Evolutionary conservation across 1,140 invertebrate species (phyloP).

Genomic region (Formica exsecta): DNA sequence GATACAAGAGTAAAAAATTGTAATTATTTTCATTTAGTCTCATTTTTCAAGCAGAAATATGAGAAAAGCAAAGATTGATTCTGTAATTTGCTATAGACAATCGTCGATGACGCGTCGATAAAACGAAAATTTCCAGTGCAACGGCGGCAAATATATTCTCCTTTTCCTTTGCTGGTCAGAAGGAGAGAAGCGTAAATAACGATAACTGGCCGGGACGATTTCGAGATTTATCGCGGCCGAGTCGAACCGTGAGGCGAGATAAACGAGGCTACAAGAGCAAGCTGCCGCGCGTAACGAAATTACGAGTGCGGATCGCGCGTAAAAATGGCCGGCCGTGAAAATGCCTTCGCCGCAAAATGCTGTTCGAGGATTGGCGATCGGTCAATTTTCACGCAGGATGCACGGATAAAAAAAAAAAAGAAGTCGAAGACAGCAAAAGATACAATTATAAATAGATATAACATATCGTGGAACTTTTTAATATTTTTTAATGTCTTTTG

Average conservation of each 20-base stretch:
- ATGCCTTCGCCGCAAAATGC: constrained; percentile 27
- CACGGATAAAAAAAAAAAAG: background rate
- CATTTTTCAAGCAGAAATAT: background rate
- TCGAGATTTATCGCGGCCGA: constrained; percentile 58
- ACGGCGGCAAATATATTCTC: background rate
- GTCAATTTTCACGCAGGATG: background rate
- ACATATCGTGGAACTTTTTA: background rate
- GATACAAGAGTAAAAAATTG: background rate
- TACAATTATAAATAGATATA: background rate
- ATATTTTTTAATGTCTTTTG: background rate
- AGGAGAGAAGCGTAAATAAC: constrained; percentile 60
- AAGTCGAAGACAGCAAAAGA: background rate
- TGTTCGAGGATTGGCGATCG: background rate
- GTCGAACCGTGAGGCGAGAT: constrained; percentile 37
- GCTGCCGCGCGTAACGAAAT: constrained; percentile 58
- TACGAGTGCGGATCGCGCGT: constrained; percentile 47
- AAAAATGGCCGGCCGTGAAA: constrained; percentile 50
- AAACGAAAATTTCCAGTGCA: constrained; percentile 31
- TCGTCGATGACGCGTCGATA: constrained; percentile 15
- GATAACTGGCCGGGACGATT: constrained; percentile 52
- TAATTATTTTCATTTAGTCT: background rate
- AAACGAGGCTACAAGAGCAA: constrained; percentile 16
- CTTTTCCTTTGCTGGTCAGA: background rate
- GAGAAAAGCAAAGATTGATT: background rate
- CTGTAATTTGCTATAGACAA: background rate